Percentiles rank a stretch among this genome's conserved stretches.
These are phyloP conservation scores for Drosophila neotestacea DNA, from an alignment of 2,888 invertebrate genomes.

Conservation along the genomic window DNA sequence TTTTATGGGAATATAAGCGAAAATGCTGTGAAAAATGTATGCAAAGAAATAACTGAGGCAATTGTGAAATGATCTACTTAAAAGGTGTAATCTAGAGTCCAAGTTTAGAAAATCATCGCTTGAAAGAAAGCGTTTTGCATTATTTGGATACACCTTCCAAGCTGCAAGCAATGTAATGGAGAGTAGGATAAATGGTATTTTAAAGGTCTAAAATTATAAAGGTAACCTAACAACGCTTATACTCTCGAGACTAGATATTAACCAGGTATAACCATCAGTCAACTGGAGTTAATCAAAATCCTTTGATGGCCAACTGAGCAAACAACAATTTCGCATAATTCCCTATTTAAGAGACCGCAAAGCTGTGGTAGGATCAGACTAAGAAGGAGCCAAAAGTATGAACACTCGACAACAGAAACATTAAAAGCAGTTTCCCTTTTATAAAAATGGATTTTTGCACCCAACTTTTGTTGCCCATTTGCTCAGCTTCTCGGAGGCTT, in stretches of 20 bases:
- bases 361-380: slow-evolving; percentile 25
- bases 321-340: slow-evolving; percentile 22
- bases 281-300: slow-evolving; percentile 26
- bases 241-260: not conserved
- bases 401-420: slow-evolving; percentile 14
- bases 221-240: not conserved
- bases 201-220: too few species aligned
- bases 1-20: slow-evolving; percentile 18
- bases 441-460: slow-evolving; percentile 29
- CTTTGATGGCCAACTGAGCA: slow-evolving; percentile 4
- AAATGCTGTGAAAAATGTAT: slow-evolving; percentile 23
- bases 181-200: too few species aligned
- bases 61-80: slow-evolving; percentile 8
- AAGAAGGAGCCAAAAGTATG: slow-evolving; percentile 11
- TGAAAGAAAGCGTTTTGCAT: not conserved
- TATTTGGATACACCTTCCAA: not conserved
- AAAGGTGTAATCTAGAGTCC: not conserved
- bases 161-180: too few species aligned
- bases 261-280: slow-evolving; percentile 19
- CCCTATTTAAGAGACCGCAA: slow-evolving; percentile 14
- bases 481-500: slow-evolving; percentile 3
- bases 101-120: not conserved
- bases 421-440: slow-evolving; percentile 14
- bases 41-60: slow-evolving; percentile 7
- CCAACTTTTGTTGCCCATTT: not conserved